These are phyloP conservation scores for Ceratotherium simum DNA, from an alignment of 2,113 vertebrate genomes.

Conservation along the genomic window DNA sequence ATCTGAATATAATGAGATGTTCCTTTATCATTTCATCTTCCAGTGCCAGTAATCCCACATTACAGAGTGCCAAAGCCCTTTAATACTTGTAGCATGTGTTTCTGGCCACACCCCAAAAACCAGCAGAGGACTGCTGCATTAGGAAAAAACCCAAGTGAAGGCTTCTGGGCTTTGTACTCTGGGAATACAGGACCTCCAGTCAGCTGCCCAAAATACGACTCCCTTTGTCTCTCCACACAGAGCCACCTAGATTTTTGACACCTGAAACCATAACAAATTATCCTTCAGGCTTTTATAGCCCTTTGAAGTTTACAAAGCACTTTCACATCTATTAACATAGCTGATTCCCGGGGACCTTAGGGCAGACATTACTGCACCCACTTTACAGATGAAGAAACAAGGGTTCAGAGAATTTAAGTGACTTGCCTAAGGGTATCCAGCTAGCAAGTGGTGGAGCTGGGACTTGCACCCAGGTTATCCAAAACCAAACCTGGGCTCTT, in stretches of 20 bases:
- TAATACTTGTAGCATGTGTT: constrained; percentile 18
- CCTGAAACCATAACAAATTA: neutral
- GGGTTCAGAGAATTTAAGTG: neutral
- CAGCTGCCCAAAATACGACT: neutral
- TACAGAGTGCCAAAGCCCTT: constrained; percentile 56
- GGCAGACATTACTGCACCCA: neutral
- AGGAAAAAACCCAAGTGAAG: neutral
- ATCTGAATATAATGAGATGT: constrained; percentile 59
- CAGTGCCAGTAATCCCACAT: constrained; percentile 66
- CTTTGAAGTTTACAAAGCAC: neutral
- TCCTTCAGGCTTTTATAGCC: neutral
- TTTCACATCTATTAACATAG: neutral
- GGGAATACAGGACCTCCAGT: neutral
- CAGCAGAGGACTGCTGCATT: neutral
- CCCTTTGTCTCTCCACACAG: neutral
- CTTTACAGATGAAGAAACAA: neutral
- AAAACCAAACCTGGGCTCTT: neutral
- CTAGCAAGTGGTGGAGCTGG: neutral
- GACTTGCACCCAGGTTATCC: neutral
- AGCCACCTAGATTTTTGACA: neutral
- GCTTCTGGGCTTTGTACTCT: neutral
- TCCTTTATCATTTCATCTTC: constrained; percentile 69
- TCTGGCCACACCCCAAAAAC: constrained; percentile 57
- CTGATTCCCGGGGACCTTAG: neutral
- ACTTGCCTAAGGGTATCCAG: neutral